phyloP scores from a whole-genome alignment of 2,888 invertebrate species.

The Synergus japonicus region DNA sequence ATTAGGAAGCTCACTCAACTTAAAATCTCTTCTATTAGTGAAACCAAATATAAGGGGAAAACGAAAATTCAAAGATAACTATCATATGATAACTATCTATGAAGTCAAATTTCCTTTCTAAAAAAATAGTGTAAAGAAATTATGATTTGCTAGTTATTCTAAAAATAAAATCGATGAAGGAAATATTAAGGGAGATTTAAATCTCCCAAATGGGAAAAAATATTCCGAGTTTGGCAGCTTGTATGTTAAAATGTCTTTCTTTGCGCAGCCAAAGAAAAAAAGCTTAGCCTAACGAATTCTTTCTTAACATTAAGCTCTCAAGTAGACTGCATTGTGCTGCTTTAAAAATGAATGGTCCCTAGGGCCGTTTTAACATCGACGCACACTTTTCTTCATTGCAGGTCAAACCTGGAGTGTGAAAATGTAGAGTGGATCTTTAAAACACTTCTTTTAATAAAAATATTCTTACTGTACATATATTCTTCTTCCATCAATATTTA shows the following conservation, averaged over 20 bases:
- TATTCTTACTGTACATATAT: neutral
- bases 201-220: neutral
- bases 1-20: constrained; percentile 8
- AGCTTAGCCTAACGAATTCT: constrained; percentile 7
- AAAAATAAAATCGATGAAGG: neutral
- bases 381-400: constrained; percentile 27
- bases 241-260: constrained; percentile 20
- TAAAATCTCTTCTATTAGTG: constrained; percentile 19
- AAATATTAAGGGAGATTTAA: constrained; percentile 2
- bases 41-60: neutral
- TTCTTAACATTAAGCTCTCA: constrained; percentile 4
- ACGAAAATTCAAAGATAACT: neutral
- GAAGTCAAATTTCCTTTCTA: neutral
- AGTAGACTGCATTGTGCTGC: constrained; percentile 12
- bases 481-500: neutral
- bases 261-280: neutral
- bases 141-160: too few relatives aligned
- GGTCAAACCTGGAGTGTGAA: constrained; percentile 20
- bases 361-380: constrained; percentile 28
- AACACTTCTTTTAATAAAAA: neutral
- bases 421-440: neutral
- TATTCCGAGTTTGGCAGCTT: constrained; percentile 2
- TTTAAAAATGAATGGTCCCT: constrained; percentile 34
- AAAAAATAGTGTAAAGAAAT: too few relatives aligned
- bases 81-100: neutral